Percentiles rank a stretch among this genome's conserved stretches.
phyloP scores from a whole-genome alignment of 2,113 vertebrate species.

The Daubentonia madagascariensis region DNA sequence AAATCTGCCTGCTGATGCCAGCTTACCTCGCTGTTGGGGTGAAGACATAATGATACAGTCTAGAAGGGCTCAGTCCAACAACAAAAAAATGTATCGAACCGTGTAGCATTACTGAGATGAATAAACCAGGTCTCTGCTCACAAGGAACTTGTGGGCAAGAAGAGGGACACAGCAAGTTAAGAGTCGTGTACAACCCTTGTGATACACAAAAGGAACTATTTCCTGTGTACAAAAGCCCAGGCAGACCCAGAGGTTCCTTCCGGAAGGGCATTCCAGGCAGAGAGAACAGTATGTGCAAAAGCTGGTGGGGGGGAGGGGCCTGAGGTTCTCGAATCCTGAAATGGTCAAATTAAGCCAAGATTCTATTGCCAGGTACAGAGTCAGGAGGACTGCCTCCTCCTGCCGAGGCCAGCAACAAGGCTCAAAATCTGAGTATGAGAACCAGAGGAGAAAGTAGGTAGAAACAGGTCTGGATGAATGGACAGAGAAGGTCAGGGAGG shows the following conservation, averaged over 20 bases:
- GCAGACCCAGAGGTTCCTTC: background rate
- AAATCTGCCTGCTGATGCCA: background rate
- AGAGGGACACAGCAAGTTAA: background rate
- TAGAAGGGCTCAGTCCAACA: background rate
- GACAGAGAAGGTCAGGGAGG: background rate
- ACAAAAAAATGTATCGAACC: background rate
- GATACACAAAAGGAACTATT: background rate
- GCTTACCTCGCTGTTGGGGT: background rate
- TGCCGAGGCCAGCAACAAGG: background rate
- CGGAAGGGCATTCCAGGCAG: background rate
- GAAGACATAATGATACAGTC: background rate
- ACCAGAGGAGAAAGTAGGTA: background rate
- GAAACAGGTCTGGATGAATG: background rate
- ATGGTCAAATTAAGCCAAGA: background rate
- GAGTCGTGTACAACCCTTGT: accelerated
- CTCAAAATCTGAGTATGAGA: background rate
- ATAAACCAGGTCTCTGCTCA: background rate
- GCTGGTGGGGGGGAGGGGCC: background rate
- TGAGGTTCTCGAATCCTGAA: background rate
- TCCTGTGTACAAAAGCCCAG: background rate
- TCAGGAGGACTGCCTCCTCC: background rate
- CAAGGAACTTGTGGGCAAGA: background rate
- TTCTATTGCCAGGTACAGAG: background rate
- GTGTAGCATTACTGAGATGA: background rate
- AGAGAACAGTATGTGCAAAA: background rate